These are phyloP conservation scores for Sorex fumeus DNA, from an alignment of 2,113 vertebrate genomes.

Conservation along the genomic window DNA sequence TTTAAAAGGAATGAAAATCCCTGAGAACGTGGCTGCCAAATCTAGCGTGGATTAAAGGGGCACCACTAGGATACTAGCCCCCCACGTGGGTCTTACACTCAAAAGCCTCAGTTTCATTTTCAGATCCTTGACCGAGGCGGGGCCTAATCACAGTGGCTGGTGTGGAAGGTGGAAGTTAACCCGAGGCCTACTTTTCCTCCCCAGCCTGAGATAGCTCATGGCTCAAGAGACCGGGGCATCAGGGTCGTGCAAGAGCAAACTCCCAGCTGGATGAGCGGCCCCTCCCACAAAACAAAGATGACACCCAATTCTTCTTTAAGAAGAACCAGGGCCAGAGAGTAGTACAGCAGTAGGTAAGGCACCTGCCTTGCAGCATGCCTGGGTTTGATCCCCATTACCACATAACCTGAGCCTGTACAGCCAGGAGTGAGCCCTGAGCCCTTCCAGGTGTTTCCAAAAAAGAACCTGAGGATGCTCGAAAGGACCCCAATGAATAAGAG, in stretches of 20 bases:
- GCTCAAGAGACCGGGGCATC: neutral
- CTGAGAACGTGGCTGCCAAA: neutral
- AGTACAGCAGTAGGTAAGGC: no score
- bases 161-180: neutral
- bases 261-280: neutral
- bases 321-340: neutral
- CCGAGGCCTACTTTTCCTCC: neutral
- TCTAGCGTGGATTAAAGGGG: conserved; percentile 35
- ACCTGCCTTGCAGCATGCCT: no score
- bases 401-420: no score
- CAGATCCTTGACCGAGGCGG: neutral
- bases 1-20: neutral
- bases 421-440: no score
- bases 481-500: neutral
- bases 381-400: no score
- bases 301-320: neutral
- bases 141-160: neutral
- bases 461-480: neutral
- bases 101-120: neutral
- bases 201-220: neutral
- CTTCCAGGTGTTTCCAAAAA: no score
- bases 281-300: neutral
- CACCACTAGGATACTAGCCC: neutral
- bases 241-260: neutral
- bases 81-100: neutral